These are phyloP conservation scores for Thunnus maccoyii DNA, from an alignment of 2,113 vertebrate genomes.

Conservation along the genomic window DNA sequence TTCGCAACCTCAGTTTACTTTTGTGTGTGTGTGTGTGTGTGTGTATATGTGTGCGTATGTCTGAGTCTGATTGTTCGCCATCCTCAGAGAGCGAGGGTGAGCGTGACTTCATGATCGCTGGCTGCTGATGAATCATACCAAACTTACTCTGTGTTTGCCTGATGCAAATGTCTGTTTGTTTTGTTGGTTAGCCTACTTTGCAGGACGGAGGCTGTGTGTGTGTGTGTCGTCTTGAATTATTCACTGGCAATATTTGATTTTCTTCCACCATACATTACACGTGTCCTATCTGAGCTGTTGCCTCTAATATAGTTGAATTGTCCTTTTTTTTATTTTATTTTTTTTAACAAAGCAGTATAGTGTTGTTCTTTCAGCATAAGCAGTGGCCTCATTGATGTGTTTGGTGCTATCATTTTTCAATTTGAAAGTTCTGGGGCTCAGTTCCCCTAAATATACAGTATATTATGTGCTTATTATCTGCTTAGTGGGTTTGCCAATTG, in stretches of 20 bases:
- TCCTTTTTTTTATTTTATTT: background rate
- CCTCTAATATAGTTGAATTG: background rate
- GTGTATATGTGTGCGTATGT: constrained; percentile 2
- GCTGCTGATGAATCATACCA: constrained; percentile 70
- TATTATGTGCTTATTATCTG: constrained; percentile 65
- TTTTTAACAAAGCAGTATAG: constrained; percentile 4
- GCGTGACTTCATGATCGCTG: constrained; percentile 64
- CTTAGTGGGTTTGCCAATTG: constrained; percentile 61
- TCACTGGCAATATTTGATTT: constrained; percentile 68
- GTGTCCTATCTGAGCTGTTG: constrained; percentile 19
- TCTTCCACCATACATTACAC: constrained; percentile 23
- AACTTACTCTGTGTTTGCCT: constrained; percentile 68
- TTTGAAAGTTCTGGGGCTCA: constrained; percentile 73
- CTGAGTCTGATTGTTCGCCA: constrained; percentile 43
- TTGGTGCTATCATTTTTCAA: constrained; percentile 65
- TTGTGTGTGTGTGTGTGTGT: constrained; percentile 23
- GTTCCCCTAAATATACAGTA: constrained; percentile 65
- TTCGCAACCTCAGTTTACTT: constrained; percentile 41
- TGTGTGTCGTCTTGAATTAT: constrained; percentile 67
- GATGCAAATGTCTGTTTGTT: constrained; percentile 75
- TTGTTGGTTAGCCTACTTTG: constrained; percentile 67
- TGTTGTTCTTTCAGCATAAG: constrained; percentile 24
- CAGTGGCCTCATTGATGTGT: constrained; percentile 49
- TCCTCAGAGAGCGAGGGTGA: constrained; percentile 56
- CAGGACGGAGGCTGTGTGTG: constrained; percentile 31